Percentiles rank a stretch among this genome's conserved stretches.
These are phyloP conservation scores for Callinectes sapidus DNA, from an alignment of 2,888 invertebrate genomes.

Conservation along the genomic window DNA sequence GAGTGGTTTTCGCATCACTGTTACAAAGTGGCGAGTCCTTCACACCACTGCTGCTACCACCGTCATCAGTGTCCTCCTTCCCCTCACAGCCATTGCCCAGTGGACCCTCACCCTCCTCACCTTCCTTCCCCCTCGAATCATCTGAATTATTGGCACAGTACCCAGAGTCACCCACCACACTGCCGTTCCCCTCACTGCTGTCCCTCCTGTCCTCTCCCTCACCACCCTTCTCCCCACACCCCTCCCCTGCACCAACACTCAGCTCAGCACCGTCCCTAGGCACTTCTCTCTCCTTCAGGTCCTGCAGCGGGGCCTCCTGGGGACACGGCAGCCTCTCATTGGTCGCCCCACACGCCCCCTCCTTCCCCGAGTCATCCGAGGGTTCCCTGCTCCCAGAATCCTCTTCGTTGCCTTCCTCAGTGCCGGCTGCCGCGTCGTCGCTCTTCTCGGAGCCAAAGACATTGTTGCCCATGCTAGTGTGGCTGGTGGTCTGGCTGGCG, in stretches of 20 bases:
- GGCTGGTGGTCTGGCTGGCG: neutral
- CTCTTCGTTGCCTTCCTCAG: neutral
- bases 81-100: neutral
- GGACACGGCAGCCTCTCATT: neutral
- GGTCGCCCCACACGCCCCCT: neutral
- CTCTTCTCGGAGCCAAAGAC: slow-evolving; percentile 51
- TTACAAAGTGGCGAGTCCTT: neutral
- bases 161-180: neutral
- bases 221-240: neutral
- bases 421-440: neutral
- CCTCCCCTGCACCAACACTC: neutral
- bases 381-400: neutral
- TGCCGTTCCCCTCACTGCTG: neutral
- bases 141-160: neutral
- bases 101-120: neutral
- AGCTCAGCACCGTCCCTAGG: neutral
- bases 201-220: neutral
- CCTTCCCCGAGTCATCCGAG: neutral
- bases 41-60: neutral
- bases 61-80: neutral
- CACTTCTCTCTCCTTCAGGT: slow-evolving; percentile 8
- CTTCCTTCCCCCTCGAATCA: neutral
- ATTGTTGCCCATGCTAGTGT: slow-evolving; percentile 64
- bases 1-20: neutral
- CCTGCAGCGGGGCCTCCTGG: neutral